These are phyloP conservation scores for Babylonia areolata DNA, from an alignment of 1,140 invertebrate genomes.

Conservation along the genomic window DNA sequence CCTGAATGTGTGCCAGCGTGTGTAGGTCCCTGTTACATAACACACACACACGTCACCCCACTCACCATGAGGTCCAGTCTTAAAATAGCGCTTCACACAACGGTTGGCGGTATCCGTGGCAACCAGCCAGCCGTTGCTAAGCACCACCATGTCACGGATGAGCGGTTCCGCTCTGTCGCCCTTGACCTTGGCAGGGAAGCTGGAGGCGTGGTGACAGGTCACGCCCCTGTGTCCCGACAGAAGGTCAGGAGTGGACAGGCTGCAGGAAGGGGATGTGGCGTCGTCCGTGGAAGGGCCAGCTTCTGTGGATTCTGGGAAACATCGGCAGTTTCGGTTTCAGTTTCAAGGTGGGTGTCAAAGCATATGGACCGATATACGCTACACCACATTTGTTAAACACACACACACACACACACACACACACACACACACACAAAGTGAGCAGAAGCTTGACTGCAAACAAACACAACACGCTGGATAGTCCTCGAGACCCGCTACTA, in stretches of 20 bases:
- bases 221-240: not conserved
- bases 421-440: no score
- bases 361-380: no score
- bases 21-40: no score
- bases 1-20: no score
- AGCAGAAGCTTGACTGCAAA: no score
- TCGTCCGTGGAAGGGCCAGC: not conserved
- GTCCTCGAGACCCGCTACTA: no score
- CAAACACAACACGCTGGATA: no score
- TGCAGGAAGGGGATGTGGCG: not conserved
- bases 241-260: not conserved
- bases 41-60: no score
- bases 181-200: slow-evolving; percentile 17
- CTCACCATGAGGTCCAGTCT: not conserved
- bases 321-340: no score
- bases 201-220: not conserved
- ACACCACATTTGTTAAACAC: no score
- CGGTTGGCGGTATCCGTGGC: slow-evolving; percentile 29
- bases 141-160: slow-evolving; percentile 11
- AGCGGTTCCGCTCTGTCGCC: slow-evolving; percentile 4
- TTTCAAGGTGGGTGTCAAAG: no score
- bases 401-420: no score
- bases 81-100: slow-evolving; percentile 29
- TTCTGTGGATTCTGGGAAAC: not conserved
- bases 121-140: slow-evolving; percentile 2